phyloP scores from a whole-genome alignment of 1,140 invertebrate species.

The Reticulitermes speratus region DNA sequence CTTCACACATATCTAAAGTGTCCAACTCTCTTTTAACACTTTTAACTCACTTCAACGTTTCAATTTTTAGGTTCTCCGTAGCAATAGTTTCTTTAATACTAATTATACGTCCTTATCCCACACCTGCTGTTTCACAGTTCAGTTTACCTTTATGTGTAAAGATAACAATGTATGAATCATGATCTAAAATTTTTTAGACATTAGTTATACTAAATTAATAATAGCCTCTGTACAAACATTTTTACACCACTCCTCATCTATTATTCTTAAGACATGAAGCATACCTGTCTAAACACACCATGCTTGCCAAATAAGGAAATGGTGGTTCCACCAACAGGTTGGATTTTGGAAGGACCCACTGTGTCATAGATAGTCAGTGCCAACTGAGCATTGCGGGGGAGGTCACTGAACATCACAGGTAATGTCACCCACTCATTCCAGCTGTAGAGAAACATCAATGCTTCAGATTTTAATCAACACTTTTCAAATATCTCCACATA shows the following conservation, averaged over 20 bases:
- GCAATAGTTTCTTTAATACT: too few relatives aligned
- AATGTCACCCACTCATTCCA: conserved; percentile 98
- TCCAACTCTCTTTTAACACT: too few relatives aligned
- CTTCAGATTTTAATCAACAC: background rate
- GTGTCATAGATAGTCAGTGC: conserved; percentile 93
- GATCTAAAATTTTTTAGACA: too few relatives aligned
- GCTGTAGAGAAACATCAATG: conserved; percentile 50
- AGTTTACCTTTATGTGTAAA: too few relatives aligned
- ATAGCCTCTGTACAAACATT: background rate
- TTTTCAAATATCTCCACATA: too few relatives aligned
- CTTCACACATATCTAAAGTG: too few relatives aligned
- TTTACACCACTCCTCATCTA: background rate
- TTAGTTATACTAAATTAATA: too few relatives aligned
- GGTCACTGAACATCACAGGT: conserved; percentile 87
- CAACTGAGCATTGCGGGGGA: conserved; percentile 87
- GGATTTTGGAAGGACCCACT: conserved; percentile 76
- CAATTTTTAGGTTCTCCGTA: too few relatives aligned
- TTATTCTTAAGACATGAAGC: background rate
- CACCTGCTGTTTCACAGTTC: too few relatives aligned
- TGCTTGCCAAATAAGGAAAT: conserved; percentile 91
- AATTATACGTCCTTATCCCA: too few relatives aligned
- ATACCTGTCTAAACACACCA: conserved; percentile 79
- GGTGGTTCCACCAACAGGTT: conserved; percentile 86
- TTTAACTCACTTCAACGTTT: too few relatives aligned
- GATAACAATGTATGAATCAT: background rate